Conservation (phyloP, 2,888 invertebrate species). For the Horisme vitalbata region DNA sequence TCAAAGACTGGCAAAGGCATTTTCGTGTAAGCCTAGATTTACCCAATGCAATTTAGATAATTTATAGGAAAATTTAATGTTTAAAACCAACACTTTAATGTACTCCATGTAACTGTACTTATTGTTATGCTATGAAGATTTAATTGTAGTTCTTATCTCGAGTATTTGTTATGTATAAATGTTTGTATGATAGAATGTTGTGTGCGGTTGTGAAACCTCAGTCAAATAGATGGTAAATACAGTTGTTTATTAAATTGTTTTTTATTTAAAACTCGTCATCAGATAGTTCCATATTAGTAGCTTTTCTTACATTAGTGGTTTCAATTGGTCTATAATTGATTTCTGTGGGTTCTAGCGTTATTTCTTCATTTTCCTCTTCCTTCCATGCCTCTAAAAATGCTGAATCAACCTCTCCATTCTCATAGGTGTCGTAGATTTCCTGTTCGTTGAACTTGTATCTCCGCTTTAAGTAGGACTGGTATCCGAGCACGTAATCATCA, state of each 20-base stretch:
- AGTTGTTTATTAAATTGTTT: conserved; percentile 60
- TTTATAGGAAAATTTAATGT: not conserved
- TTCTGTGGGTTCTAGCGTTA: conserved; percentile 25
- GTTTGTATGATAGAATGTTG: conserved; percentile 47
- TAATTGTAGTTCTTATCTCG: conserved; percentile 42
- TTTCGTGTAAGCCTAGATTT: conserved; percentile 6
- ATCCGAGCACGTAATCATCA: conserved; percentile 45
- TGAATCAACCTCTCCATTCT: conserved; percentile 57
- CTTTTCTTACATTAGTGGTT: conserved; percentile 1
- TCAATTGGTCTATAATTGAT: not conserved
- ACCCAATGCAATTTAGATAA: conserved; percentile 2
- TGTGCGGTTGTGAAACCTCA: conserved; percentile 51
- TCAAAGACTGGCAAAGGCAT: conserved; percentile 16
- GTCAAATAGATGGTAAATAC: conserved; percentile 73
- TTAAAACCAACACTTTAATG: not conserved
- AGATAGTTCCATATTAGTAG: conserved; percentile 8
- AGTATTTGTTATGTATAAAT: conserved; percentile 55
- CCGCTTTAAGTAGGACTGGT: conserved; percentile 22
- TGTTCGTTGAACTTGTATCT: conserved; percentile 49
- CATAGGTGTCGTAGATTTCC: conserved; percentile 57
- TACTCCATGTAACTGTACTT: conserved; percentile 19
- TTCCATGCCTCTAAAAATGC: conserved; percentile 66
- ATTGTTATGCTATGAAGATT: conserved; percentile 17
- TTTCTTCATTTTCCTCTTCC: conserved; percentile 25
- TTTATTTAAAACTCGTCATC: conserved; percentile 45